These are phyloP conservation scores for Rousettus madagascariensis DNA, from an alignment of 2,797 vertebrate genomes.

Conservation along the genomic window DNA sequence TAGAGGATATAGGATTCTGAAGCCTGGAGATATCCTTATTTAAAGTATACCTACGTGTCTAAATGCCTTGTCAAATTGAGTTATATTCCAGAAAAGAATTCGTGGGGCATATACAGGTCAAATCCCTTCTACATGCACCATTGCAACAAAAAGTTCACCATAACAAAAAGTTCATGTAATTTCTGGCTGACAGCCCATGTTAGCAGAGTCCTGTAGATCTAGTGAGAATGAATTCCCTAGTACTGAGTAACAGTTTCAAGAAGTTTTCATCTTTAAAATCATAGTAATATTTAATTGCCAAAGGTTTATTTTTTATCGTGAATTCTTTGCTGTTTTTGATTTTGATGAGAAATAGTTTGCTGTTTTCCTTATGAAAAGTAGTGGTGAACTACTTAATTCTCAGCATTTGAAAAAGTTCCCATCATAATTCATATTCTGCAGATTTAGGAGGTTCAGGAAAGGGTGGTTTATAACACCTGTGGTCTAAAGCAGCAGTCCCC, in stretches of 20 bases:
- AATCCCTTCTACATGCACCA: background rate
- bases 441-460: background rate
- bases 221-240: background rate
- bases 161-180: background rate
- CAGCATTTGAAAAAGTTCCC: background rate
- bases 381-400: background rate
- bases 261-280: background rate
- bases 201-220: background rate
- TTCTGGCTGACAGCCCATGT: background rate
- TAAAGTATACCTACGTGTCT: background rate
- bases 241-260: background rate
- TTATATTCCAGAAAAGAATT: conserved; percentile 25
- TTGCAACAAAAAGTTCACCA: conserved; percentile 45
- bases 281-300: background rate
- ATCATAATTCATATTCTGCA: background rate
- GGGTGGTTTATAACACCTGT: background rate
- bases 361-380: background rate
- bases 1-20: background rate
- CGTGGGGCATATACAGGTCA: background rate
- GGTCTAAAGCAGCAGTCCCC: background rate
- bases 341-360: background rate
- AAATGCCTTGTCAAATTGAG: conserved; percentile 57
- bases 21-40: background rate
- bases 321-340: background rate
- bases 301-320: background rate